Evolutionary conservation across 1,140 invertebrate species (phyloP).

Genomic region (Rhyacophila brunnea): DNA sequence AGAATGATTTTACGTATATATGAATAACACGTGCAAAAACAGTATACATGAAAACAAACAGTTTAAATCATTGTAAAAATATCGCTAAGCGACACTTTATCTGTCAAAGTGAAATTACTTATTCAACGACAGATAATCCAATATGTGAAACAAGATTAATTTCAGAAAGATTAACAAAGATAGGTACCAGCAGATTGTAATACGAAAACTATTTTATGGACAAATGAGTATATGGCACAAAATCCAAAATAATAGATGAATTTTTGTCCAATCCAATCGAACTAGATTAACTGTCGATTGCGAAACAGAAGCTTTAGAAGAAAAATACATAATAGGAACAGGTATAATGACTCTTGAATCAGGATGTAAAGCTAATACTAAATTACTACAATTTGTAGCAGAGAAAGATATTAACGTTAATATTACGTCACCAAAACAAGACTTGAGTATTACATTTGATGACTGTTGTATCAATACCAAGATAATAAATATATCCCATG

Average conservation of each 20-base stretch:
- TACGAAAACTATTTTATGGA: constrained; percentile 2
- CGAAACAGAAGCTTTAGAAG: no score
- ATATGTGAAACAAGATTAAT: constrained; percentile 1
- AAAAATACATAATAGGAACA: no score
- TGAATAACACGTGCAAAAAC: background rate
- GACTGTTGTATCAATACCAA: constrained; percentile 10
- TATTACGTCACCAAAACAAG: no score
- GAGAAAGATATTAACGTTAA: no score
- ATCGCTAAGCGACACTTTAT: no score
- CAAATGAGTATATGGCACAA: constrained; percentile 3
- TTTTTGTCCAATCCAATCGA: background rate
- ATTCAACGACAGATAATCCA: constrained; percentile 1
- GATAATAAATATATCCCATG: no score
- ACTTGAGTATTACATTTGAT: background rate
- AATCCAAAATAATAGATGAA: constrained; percentile 1
- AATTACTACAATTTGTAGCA: no score
- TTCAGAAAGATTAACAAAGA: background rate
- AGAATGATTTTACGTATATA: background rate
- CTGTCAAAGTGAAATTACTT: background rate
- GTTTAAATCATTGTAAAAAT: constrained; percentile 1
- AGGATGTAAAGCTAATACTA: no score
- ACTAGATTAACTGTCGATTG: constrained; percentile 5
- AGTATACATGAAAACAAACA: constrained; percentile 1
- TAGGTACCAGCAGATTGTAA: background rate
- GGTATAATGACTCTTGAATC: no score